phyloP scores from a whole-genome alignment of 2,113 vertebrate species.

The Tenrec ecaudatus region DNA sequence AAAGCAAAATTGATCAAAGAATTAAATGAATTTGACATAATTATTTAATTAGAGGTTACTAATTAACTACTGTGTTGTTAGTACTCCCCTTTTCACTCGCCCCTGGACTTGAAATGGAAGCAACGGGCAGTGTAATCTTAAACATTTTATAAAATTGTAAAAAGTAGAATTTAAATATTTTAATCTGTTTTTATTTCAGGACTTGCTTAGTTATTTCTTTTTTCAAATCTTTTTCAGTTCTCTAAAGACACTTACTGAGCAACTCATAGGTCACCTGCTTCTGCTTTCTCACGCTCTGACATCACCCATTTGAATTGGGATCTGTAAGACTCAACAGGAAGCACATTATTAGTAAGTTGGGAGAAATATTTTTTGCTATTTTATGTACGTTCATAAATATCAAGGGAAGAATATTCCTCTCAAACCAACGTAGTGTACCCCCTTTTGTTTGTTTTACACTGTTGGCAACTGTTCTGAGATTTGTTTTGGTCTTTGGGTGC shows the following conservation, averaged over 20 bases:
- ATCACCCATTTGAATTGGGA: not conserved
- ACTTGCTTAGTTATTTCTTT: not conserved
- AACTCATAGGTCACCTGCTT: not conserved
- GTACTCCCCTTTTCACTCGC: not conserved
- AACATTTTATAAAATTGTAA: not conserved
- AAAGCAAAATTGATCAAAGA: slow-evolving; percentile 11
- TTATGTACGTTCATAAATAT: not conserved
- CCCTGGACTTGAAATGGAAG: slow-evolving; percentile 24
- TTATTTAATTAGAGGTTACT: not conserved
- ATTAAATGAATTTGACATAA: not conserved
- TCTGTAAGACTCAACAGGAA: not conserved
- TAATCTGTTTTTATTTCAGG: not conserved
- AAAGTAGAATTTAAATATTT: slow-evolving; percentile 46
- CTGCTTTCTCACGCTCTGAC: not conserved
- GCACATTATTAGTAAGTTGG: slow-evolving; percentile 30
- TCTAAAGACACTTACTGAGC: not conserved
- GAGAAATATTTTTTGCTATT: not conserved
- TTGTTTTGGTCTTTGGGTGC: slow-evolving; percentile 11
- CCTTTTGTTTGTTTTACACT: not conserved
- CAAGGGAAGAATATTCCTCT: not conserved
- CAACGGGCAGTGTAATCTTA: not conserved
- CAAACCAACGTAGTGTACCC: not conserved
- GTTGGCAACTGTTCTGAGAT: not conserved
- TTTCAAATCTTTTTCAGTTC: not conserved
- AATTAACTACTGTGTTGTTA: not conserved